Base-by-base conservation (phyloP, 37 sponge, comb jelly and placozoan genomes). In the Beroe forskalii region DNA sequence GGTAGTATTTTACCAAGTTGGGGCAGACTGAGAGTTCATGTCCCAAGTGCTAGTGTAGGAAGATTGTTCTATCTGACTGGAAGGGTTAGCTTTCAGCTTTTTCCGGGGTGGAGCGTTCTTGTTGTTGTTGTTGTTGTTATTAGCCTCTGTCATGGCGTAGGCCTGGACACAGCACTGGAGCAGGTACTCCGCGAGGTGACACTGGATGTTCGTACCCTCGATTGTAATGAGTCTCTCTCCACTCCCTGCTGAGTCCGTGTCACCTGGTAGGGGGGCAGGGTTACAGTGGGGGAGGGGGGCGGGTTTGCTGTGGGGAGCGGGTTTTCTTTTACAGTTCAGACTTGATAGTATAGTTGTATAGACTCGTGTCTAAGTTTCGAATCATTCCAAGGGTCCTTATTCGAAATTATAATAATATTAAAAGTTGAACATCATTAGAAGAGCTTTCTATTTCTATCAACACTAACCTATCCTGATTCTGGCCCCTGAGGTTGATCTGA, bases 171-270 rank as follows among this genome's bases (percentile, higher is more conserved):
- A 80, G 55, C 86, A 80, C 55, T 80, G 86, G 3, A 80, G 20
- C 55, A 80, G 40, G 86, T 80, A 80, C 86, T 80, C 86, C 0
- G 86, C 86, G 19, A 80, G 55, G 55, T 80, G 86, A 44, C 48
- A 40, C 48, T 80, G 86, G 27, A 80, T 44, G 55, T 80, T 80
- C 25, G 37, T 80, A 22, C 86, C 86, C 40, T 80, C 86, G 22
- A 80, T 80, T 1, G 55, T 44, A 22, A 80, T 80, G 48, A 80
- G 55, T 40, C 86, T 43, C 27, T 80, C 86, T 25, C 86, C 86
- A 23, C n/a, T 14, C 23, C 86, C 44, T 37, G 86, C 86, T 42
- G 86, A 80, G 86, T 80, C 86, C 0, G 42, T 33, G 27, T 80
- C 86, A 43, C 48, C 86, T 80, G 40, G n/a, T n/a, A n/a, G n/a